Evolutionary conservation across 30 jellyfish, hydroid and myxozoan species (phyloP), one percentile per base, ranked within the genome.

Genomic region (Aurelia aurita complex sp. Pacific): DNA sequence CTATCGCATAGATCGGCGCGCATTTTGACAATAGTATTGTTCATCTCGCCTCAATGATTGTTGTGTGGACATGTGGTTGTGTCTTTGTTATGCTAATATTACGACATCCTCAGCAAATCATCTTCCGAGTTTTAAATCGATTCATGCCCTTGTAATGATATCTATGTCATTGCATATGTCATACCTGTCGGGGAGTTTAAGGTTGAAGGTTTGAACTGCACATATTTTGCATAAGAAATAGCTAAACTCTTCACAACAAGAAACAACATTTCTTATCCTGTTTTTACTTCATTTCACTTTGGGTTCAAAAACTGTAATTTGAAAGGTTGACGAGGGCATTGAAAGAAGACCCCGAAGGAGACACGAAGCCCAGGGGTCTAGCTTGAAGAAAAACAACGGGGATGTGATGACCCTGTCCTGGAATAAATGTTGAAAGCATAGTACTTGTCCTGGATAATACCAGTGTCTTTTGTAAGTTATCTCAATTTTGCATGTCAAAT

Each of bases 41-140:
- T 35, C 17, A 68, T 40, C 23, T 15, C n/a, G 80, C 80, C 89
- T 79, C 55, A 50, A 67, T 64, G 54, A 84, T 87, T 87, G 85
- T 87, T 87, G 59, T 85, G 64, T 78, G 71, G 89, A 78, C 96
- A 87, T 78, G 96, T 43, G 96, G 96, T 69, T 46, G 76, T 57
- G 53, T 59, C 46, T 64, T 87, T 87, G 83, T 87, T 36, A 87
- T 87, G 88, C 92, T 78, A 87, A 87, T 66, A 34, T 57, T 42
- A 46, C 12, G 42, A 50, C 89, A 70, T 61, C 13, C 38, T 61
- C 36, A 61, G 57, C 57, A 46, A 46, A 46, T 46, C 57, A 46
- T 46, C 2, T 46, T 46, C 12, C 57, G 57, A 67, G 68, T 60
- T 76, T 63, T 57, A 62, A 61, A 77, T 77, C 87, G 77, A 77